phyloP scores from a whole-genome alignment of 1,140 invertebrate species.

The Pseudomyrmex sp. region DNA sequence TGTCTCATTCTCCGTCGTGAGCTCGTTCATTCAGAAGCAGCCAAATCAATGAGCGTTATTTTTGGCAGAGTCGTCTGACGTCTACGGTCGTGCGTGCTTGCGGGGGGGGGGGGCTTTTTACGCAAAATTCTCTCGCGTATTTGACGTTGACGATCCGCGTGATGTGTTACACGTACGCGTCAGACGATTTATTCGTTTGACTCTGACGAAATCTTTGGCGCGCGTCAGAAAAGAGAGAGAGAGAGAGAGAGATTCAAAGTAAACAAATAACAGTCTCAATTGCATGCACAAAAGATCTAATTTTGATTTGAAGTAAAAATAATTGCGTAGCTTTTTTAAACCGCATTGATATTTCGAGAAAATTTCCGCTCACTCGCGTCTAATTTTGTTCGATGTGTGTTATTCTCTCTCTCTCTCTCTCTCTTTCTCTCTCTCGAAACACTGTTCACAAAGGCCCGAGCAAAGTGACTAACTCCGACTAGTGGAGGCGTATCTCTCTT shows the following conservation, averaged over 20 bases:
- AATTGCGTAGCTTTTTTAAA: neutral
- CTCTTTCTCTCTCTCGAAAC: neutral
- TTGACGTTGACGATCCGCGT: neutral
- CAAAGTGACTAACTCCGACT: slow-evolving; percentile 22
- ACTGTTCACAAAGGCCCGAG: neutral
- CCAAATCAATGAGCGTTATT: slow-evolving; percentile 79
- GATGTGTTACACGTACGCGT: slow-evolving; percentile 14
- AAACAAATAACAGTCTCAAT: neutral
- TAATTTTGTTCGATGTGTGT: neutral
- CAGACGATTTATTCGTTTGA: neutral
- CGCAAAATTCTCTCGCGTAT: slow-evolving; percentile 14
- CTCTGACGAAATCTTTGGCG: slow-evolving; percentile 15
- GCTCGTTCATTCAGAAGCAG: slow-evolving; percentile 72
- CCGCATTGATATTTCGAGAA: neutral
- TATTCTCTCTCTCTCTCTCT: no score
- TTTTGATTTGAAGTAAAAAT: neutral
- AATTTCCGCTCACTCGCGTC: neutral
- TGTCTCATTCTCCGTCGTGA: slow-evolving; percentile 60
- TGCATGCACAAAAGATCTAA: slow-evolving; percentile 4
- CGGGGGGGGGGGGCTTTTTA: neutral
- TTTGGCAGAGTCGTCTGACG: slow-evolving; percentile 69
- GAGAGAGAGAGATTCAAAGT: no score
- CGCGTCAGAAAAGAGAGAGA: no score
- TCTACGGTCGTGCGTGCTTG: slow-evolving; percentile 19
- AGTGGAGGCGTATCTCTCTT: slow-evolving; percentile 45